Evolutionary conservation across 2,888 invertebrate species (phyloP), one percentile per base, ranked within the genome.

Genomic region (Gerris lacustris): DNA sequence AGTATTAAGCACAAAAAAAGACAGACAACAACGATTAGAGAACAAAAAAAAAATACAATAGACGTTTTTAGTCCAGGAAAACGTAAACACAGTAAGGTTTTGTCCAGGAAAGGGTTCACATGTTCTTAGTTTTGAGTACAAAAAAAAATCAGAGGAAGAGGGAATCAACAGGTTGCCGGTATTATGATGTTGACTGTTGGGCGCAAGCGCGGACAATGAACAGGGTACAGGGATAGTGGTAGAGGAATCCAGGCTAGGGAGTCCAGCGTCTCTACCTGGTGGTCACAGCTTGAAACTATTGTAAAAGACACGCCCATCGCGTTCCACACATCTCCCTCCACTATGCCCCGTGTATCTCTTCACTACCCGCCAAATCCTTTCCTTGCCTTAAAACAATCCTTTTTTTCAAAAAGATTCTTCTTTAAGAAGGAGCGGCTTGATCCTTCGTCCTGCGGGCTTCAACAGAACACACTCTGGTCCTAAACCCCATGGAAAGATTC

Each of bases 161-260:
- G 15, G 55, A 55, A 55, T 55, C 55, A 55, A 55, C 55, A 55
- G 55, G 55, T 55, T 55, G 55, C 55, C 55, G 55, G 55, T 55
- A 55, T 31, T 31, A 31, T 11, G 55, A 55, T 55, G 55, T 55
- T 15, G 55, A 55, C 55, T 55, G 55, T 55, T 11, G 9, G 55
- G 55, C 55, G 55, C 55, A 55, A 55, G 55, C 55, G 55, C 55
- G 55, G 55, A 55, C 55, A 55, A 55, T 55, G 55, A 55, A 55
- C 9, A 9, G 11, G 55, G 55, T 11, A 15, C 55, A 9, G 55
- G 55, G 55, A 11, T 31, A 31, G 31, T 31, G 31, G n/a, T n/a
- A n/a, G 9, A 55, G 15, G 15, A 55, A 11, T 55, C 55, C 55
- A 55, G 9, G 55, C 55, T 9, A 55, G 55, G 55, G 55, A 15